A percentile compares a stretch with the other conserved stretches of the same genome.
Conservation (phyloP, 2,797 vertebrate genomes). For the Gastrophryne carolinensis region DNA sequence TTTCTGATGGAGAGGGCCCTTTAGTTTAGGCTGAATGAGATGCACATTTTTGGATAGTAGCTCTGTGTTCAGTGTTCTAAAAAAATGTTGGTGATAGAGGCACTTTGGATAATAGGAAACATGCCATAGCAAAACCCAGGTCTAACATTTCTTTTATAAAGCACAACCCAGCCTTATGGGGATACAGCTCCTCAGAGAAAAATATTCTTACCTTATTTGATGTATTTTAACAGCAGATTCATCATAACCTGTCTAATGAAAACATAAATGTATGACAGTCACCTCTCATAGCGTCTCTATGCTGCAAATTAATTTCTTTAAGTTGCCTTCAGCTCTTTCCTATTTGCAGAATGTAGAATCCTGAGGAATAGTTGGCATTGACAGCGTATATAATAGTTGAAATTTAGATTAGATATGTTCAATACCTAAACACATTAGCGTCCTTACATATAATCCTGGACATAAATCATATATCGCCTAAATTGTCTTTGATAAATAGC, state of each 20-base stretch:
- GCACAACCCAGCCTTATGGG: neutral
- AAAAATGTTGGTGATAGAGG: no score
- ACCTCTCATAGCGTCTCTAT: constrained; percentile 15
- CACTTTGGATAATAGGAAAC: no score
- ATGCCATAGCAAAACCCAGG: no score
- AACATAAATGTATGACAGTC: constrained; percentile 37
- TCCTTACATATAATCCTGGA: constrained; percentile 63
- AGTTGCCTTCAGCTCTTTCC: constrained; percentile 40
- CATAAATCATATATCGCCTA: constrained; percentile 64
- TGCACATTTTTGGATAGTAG: no score
- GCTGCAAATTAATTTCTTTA: constrained; percentile 45
- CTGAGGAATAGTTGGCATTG: constrained; percentile 34
- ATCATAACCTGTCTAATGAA: constrained; percentile 20
- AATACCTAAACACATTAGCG: constrained; percentile 59
- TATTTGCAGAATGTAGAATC: constrained; percentile 48
- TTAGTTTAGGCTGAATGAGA: no score
- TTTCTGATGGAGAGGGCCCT: no score
- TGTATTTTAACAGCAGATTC: constrained; percentile 17
- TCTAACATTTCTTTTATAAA: no score
- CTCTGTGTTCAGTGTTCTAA: no score
- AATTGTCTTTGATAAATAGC: constrained; percentile 68
- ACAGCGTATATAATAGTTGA: constrained; percentile 41
- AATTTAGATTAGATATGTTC: constrained; percentile 45
- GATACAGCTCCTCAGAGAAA: neutral
- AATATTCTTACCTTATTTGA: neutral